Percentiles rank a stretch among this genome's conserved stretches.
Conservation (phyloP, 2,888 invertebrate genomes). For the Eupithecia dodoneata region DNA sequence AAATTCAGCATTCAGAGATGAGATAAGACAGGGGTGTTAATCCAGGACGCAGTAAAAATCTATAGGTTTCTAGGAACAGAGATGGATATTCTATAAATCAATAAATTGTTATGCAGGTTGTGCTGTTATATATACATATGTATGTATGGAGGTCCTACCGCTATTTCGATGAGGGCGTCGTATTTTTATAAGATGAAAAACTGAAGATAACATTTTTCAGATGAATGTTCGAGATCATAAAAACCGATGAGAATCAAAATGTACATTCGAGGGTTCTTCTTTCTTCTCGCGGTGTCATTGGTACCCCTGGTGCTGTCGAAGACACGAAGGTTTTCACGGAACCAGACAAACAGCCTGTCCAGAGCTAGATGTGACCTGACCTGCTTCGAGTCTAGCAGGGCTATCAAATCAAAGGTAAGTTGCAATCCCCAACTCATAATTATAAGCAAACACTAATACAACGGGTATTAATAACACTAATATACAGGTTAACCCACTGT, state of each 20-base stretch:
- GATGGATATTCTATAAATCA: too few relatives aligned
- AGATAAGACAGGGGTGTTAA: too few relatives aligned
- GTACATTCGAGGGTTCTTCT: constrained; percentile 59
- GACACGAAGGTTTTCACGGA: constrained; percentile 68
- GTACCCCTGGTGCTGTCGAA: constrained; percentile 57
- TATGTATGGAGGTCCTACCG: too few relatives aligned
- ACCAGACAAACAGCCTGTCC: constrained; percentile 80
- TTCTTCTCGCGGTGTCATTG: constrained; percentile 58
- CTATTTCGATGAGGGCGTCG: not conserved
- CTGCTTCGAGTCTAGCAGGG: constrained; percentile 77
- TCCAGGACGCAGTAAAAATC: too few relatives aligned
- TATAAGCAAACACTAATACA: too few relatives aligned
- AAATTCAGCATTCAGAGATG: too few relatives aligned
- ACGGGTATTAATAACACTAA: too few relatives aligned
- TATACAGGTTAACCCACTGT: too few relatives aligned
- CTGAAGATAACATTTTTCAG: constrained; percentile 22
- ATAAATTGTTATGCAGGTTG: too few relatives aligned
- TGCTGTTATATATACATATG: too few relatives aligned
- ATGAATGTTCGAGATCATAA: constrained; percentile 24
- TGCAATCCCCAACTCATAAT: not conserved
- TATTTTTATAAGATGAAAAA: not conserved
- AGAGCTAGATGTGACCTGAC: constrained; percentile 85
- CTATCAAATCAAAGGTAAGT: constrained; percentile 70
- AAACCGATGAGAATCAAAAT: constrained; percentile 50
- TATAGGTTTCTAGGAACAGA: too few relatives aligned